Conservation (phyloP, 2,113 vertebrate species). For the Labeo rohita region DNA sequence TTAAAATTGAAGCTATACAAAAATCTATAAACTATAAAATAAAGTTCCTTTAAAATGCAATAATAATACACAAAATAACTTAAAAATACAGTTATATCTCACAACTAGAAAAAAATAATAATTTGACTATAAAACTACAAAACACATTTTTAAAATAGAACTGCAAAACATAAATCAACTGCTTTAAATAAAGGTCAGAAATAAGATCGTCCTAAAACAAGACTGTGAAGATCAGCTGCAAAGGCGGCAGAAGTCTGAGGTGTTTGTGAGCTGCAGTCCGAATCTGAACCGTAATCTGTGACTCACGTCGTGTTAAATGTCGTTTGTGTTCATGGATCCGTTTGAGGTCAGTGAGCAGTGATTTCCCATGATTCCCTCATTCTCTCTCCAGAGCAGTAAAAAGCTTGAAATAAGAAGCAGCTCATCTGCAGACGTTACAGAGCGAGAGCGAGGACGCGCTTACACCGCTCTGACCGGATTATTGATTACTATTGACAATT, state of each 20-base stretch:
- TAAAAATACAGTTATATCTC: neutral
- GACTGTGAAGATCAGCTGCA: no score
- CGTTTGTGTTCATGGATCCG: neutral
- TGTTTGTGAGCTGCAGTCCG: neutral
- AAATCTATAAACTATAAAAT: neutral
- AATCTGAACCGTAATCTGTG: neutral
- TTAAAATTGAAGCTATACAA: neutral
- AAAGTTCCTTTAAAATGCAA: neutral
- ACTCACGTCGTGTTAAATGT: neutral
- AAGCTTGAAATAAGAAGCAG: neutral
- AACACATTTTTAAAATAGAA: neutral
- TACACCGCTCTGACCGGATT: neutral
- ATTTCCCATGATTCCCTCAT: conserved; percentile 5
- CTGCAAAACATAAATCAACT: neutral
- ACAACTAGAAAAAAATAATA: no score
- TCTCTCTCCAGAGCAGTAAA: neutral
- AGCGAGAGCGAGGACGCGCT: neutral
- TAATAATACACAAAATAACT: neutral
- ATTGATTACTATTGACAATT: neutral
- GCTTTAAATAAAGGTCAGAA: neutral
- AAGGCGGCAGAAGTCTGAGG: neutral
- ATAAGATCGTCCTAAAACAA: neutral
- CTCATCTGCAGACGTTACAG: neutral
- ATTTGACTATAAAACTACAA: no score
- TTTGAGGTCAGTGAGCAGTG: neutral